These are phyloP conservation scores for Melikaiella ostensackeni DNA, from an alignment of 2,888 invertebrate species.

Conservation along the genomic window DNA sequence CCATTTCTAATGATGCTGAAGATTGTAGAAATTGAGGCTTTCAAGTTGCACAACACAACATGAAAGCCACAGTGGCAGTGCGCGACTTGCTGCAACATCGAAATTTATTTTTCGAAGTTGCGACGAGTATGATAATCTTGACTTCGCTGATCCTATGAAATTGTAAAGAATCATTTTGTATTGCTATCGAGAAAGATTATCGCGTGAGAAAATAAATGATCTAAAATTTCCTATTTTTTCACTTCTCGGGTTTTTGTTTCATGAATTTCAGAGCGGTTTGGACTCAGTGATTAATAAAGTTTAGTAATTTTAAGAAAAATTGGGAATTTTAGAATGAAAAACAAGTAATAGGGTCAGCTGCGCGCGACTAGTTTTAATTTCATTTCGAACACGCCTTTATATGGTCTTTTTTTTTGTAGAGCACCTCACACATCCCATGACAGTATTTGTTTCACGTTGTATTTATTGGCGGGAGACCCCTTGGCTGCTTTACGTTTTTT, in stretches of 20 bases:
- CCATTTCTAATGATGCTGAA: constrained; percentile 33
- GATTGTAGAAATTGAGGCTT: constrained; percentile 23
- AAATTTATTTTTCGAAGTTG: constrained; percentile 21
- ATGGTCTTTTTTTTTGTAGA: constrained; percentile 61
- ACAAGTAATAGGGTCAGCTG: constrained; percentile 64
- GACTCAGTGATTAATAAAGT: background rate
- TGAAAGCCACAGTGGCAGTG: constrained; percentile 35
- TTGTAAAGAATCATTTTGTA: constrained; percentile 1
- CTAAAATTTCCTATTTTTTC: constrained; percentile 11
- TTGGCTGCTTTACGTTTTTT: constrained; percentile 61
- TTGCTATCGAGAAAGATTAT: background rate
- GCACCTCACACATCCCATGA: constrained; percentile 58
- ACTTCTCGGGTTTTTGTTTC: background rate
- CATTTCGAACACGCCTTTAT: constrained; percentile 56
- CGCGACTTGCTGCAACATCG: constrained; percentile 35
- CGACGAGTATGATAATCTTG: constrained; percentile 25
- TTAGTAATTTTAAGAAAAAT: background rate
- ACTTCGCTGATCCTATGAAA: constrained; percentile 43
- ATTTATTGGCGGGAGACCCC: constrained; percentile 71
- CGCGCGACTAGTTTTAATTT: constrained; percentile 65
- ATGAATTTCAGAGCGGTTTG: background rate
- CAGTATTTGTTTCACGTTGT: constrained; percentile 50
- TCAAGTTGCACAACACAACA: constrained; percentile 28
- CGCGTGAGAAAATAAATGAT: background rate
- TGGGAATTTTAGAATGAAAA: constrained; percentile 14